Evolutionary conservation across 2,113 vertebrate species (phyloP), one percentile per base, ranked within the genome.

Genomic region (Microtus ochrogaster): DNA sequence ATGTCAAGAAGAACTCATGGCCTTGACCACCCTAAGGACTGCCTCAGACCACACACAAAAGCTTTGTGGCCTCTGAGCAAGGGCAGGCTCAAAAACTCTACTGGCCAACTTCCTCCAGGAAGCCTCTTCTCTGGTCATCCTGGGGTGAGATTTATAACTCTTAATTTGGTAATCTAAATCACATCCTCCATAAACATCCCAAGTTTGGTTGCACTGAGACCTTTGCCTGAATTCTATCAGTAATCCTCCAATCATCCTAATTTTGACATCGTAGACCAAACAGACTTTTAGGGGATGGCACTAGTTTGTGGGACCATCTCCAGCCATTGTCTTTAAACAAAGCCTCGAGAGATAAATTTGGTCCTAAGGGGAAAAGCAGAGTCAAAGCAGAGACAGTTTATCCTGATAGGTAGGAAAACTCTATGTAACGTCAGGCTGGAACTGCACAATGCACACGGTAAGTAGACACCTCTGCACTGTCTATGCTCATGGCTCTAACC

Each of bases 301-400:
- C 52, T 41, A 55, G 21, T 39, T 26, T 44, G 70, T 77, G 73
- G 58, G 33, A 76, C 41, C 63, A 36, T 13, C 47, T 70, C 33
- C 7, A n/a, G 28, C n/a, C 47, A 92, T 5, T 41, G 41, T 7
- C 41, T 70, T 84, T 52, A 92, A 84, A 16, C 2, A 86, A 85
- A 81, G 6, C 17, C 30, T 94, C 77, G 66, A 77, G 61, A 96
- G 95, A 90, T 74, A 65, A 70, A 79, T 19, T 66, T 28, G 89
- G n/a, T 28, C 61, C 66, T 39, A 49, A 83, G 77, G 92, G 14
- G 13, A 55, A 90, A 89, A 68, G 33, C 24, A 81, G 9, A 70
- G 65, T 65, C 0, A 70, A 36, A 19, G 47, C 4, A 83, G 39
- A 70, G 91, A 22, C 17, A 44, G 55, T 96, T 94, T 77, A 39